phyloP scores from a whole-genome alignment of 2,113 vertebrate species.

The Apus apus region DNA sequence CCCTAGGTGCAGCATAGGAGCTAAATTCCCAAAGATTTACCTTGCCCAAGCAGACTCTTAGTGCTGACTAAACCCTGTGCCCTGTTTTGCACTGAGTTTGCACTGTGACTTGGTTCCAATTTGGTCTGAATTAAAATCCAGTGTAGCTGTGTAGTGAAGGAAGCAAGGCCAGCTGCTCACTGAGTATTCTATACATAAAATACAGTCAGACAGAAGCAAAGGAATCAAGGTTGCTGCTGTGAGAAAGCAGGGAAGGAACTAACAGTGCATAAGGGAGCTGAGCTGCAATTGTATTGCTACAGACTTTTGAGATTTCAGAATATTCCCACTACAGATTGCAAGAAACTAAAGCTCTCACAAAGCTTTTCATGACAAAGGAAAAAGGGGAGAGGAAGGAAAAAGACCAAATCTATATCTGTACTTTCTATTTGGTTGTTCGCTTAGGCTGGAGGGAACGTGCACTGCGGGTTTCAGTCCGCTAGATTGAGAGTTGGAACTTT shows the following conservation, averaged over 20 bases:
- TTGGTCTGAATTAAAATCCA: not conserved
- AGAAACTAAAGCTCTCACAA: not conserved
- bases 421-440: not conserved
- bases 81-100: fast-evolving
- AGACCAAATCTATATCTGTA: not conserved
- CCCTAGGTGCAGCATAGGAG: not conserved
- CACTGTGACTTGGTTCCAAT: not conserved
- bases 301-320: not conserved
- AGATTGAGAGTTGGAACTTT: not conserved
- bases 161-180: not conserved
- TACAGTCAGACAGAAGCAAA: not conserved
- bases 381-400: not conserved
- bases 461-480: not conserved
- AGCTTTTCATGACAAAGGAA: not conserved
- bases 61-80: not conserved
- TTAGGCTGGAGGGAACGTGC: not conserved
- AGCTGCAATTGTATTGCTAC: not conserved
- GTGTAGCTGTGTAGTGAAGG: not conserved
- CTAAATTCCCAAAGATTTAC: not conserved
- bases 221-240: not conserved
- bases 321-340: not conserved
- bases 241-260: not conserved
- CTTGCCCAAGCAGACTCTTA: not conserved
- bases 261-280: not conserved
- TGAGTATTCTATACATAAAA: not conserved